Evolutionary conservation across 2,113 vertebrate genomes (phyloP), one percentile per base, ranked within the genome.

Genomic region (Syngnathus typhle): DNA sequence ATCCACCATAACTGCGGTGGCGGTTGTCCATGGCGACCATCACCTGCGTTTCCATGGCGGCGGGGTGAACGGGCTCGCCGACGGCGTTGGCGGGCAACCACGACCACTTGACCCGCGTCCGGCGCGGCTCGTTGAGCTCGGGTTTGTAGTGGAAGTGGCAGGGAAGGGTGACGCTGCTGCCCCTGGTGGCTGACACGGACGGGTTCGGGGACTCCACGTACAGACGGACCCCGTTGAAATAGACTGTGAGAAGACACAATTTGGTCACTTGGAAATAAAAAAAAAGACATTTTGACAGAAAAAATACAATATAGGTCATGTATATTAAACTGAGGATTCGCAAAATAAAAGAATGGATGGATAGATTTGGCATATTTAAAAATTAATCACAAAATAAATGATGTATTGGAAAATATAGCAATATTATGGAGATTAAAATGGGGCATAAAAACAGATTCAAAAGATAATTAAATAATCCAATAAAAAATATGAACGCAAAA

Each of bases 61-160:
- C 80, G 0, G 90, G 78, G 2, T 90, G 21, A 2, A 16, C 63
- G 0, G 64, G 60, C 4, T 49, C 44, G 9, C 19, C 1, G 67
- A 84, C 74, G 61, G 88, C 84, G 12, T 90, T 84, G 0, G 92
- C 84, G 0, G 92, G 90, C 38, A 93, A 70, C 86, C 94, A 95
- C 85, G 94, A 93, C 95, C 96, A 98, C 44, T 98, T 98, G 82
- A 97, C 89, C 3, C 94, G 90, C 54, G 94, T 92, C 21, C 87
- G 90, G 63, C 81, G 90, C 0, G 90, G 91, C 0, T 68, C 9
- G 7, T 55, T 77, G 69, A 76, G 65, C 38, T 90, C 83, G 0
- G 95, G 94, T 65, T 93, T 89, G 0, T 95, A 94, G 58, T 10
- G 90, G 81, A 91, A 98, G 73, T 52, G 87, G 75, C 96, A 98